Evolutionary conservation across 2,113 vertebrate species (phyloP).

Genomic region (Campylomormyrus tamandua): DNA sequence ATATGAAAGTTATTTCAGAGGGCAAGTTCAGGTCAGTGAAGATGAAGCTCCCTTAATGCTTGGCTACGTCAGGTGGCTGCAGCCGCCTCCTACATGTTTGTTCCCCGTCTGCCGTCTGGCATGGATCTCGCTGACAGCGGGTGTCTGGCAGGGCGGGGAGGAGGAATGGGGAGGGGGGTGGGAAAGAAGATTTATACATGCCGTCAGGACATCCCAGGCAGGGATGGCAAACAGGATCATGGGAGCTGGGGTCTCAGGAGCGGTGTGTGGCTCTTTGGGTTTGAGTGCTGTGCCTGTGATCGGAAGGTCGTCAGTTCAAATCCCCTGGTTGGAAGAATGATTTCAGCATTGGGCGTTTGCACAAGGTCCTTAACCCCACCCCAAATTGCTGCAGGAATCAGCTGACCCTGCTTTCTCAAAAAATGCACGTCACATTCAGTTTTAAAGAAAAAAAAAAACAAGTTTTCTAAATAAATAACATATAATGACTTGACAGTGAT

Average conservation of each 20-base stretch:
- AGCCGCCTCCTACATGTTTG: not conserved
- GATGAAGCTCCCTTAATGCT: not conserved
- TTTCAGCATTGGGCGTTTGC: not conserved
- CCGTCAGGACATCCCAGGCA: not conserved
- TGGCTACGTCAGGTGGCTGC: not conserved
- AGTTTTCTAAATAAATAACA: not conserved
- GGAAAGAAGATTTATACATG: not conserved
- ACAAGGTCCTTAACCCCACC: not conserved
- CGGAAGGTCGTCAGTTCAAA: not conserved
- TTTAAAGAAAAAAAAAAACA: not conserved
- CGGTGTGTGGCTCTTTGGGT: not conserved
- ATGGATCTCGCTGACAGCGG: constrained; percentile 1
- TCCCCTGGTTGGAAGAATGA: not conserved
- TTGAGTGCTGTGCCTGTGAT: not conserved
- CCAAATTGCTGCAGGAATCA: not conserved
- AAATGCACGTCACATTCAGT: not conserved
- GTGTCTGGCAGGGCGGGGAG: not conserved
- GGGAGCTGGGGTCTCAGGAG: not conserved
- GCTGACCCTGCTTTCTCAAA: not conserved
- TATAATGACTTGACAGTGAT: not conserved
- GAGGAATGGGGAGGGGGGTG: not conserved
- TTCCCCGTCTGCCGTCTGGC: not conserved
- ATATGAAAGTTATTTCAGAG: constrained; percentile 8
- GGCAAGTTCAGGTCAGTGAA: constrained; percentile 11
- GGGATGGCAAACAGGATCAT: not conserved